phyloP scores from a whole-genome alignment of 92 coral and sea anemone genomes.

The Metridium senile region DNA sequence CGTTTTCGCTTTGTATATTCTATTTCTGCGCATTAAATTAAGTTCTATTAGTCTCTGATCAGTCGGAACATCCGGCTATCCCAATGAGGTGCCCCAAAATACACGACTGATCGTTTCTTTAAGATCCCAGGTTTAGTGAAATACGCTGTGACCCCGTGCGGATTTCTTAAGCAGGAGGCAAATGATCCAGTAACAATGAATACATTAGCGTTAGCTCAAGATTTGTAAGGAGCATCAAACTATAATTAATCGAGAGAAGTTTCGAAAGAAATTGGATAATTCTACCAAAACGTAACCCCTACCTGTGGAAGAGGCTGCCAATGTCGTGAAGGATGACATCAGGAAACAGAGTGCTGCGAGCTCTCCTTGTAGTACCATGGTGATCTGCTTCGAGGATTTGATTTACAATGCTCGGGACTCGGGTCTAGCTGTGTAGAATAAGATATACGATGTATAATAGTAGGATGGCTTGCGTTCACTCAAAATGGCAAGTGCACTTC shows the following conservation, averaged over 20 bases:
- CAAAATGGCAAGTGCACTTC: conserved; percentile 31
- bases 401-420: not conserved
- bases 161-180: conserved; percentile 21
- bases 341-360: not conserved
- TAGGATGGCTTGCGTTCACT: conserved; percentile 31
- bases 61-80: conserved; percentile 40
- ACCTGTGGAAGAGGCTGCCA: conserved; percentile 22
- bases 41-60: conserved; percentile 16
- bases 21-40: not conserved
- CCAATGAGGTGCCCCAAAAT: conserved; percentile 26
- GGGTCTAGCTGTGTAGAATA: conserved; percentile 13
- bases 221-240: too few relatives aligned
- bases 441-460: conserved; percentile 1
- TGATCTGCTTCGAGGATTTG: not conserved
- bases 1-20: not conserved
- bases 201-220: not conserved
- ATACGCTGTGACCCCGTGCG: conserved; percentile 22
- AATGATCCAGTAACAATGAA: not conserved
- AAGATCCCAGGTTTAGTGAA: not conserved
- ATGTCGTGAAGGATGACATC: conserved; percentile 2
- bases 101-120: conserved; percentile 18
- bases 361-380: conserved; percentile 12
- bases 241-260: too few relatives aligned
- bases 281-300: not conserved
- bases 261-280: not conserved